Conservation (phyloP, 2,113 vertebrate species). For the Rhagologus leucostigma region DNA sequence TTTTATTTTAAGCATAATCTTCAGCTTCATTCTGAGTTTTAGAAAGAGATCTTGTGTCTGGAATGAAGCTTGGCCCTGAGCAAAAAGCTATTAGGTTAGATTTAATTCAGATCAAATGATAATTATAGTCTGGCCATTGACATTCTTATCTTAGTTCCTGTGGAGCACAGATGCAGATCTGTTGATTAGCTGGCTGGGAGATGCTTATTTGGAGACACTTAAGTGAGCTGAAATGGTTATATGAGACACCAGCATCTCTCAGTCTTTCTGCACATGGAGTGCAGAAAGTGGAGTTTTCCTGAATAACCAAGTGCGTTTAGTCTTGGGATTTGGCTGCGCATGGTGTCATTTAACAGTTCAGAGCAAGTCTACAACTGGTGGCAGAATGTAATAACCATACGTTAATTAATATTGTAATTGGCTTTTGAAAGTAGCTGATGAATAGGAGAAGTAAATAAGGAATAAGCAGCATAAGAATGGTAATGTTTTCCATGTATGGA, state of each 20-base stretch:
- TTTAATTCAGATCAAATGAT: background rate
- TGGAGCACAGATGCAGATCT: background rate
- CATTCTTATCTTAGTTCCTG: background rate
- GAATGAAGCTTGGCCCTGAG: background rate
- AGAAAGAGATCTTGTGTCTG: background rate
- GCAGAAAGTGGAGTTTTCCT: background rate
- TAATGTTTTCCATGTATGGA: background rate
- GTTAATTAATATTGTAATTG: background rate
- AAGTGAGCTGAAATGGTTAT: background rate
- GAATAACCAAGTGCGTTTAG: background rate
- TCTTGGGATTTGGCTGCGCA: background rate
- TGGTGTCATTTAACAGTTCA: background rate
- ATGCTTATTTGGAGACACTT: background rate
- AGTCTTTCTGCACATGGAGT: background rate
- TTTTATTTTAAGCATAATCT: background rate
- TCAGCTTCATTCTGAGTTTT: background rate
- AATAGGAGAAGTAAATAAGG: background rate
- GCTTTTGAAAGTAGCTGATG: background rate
- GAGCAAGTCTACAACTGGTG: background rate
- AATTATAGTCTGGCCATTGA: background rate
- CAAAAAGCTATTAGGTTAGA: background rate
- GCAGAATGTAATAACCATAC: background rate
- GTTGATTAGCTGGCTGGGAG: background rate
- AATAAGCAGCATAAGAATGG: background rate
- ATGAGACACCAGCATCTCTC: background rate